A percentile compares a stretch with the other conserved stretches of the same genome.
phyloP scores from a whole-genome alignment of 2,113 vertebrate genomes.

The Microtus ochrogaster region DNA sequence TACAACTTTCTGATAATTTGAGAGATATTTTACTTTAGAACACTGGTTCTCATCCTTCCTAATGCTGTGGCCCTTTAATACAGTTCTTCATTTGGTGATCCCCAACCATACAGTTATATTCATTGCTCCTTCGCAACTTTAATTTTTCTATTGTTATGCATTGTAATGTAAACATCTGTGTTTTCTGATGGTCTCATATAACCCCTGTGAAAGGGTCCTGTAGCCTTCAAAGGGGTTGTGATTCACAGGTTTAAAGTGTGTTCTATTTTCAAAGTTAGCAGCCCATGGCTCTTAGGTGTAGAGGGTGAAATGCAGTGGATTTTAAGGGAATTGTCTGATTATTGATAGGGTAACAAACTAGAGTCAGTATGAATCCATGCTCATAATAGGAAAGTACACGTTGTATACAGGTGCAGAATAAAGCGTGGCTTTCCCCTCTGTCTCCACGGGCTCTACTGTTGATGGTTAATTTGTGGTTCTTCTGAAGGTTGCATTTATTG shows the following conservation, averaged over 20 bases:
- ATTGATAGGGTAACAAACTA: slow-evolving; percentile 14
- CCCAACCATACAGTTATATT: not conserved
- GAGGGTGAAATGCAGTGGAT: not conserved
- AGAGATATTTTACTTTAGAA: slow-evolving; percentile 31
- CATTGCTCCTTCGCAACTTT: not conserved
- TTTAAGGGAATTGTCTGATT: not conserved
- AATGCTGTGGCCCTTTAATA: not conserved
- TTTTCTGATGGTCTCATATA: not conserved
- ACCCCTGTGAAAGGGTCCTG: not conserved
- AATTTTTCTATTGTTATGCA: not conserved
- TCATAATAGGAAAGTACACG: not conserved
- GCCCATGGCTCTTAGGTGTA: not conserved
- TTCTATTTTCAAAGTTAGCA: slow-evolving; percentile 30
- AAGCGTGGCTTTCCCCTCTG: not conserved
- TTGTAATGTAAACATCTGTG: not conserved
- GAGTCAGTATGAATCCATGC: not conserved
- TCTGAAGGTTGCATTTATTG: slow-evolving; percentile 19
- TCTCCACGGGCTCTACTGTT: not conserved
- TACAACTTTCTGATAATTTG: not conserved
- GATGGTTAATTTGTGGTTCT: slow-evolving; percentile 34
- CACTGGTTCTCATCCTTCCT: not conserved
- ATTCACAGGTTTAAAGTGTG: not conserved
- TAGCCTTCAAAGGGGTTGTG: not conserved
- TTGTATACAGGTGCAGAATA: not conserved
- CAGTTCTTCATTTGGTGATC: not conserved